A percentile compares a stretch with the other conserved stretches of the same genome.
Conservation (phyloP, 2,113 vertebrate species). For the Cariama cristata region DNA sequence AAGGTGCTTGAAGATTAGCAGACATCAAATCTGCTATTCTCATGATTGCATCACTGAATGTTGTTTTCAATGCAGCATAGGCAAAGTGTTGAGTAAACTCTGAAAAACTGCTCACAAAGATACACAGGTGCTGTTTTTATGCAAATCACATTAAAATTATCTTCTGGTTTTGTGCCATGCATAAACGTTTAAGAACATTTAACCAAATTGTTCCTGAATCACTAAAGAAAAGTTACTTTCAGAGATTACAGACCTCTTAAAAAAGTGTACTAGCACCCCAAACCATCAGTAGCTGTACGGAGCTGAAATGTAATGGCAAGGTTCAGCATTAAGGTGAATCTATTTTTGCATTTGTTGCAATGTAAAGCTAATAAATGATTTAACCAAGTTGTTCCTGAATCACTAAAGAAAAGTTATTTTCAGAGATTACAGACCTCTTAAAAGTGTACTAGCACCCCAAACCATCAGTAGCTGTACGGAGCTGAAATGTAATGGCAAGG, state of each 20-base stretch:
- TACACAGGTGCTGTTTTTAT: not conserved
- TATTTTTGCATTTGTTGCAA: conserved; percentile 14
- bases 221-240: not conserved
- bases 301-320: not conserved
- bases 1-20: not conserved
- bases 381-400: not conserved
- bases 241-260: not conserved
- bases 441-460: not conserved
- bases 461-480: not conserved
- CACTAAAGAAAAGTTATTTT: not conserved
- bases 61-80: not conserved
- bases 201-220: not conserved
- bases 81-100: not conserved
- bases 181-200: not conserved
- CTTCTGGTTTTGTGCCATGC: no score
- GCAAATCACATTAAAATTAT: not conserved
- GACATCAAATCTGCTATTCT: not conserved
- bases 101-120: not conserved
- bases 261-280: not conserved
- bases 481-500: not conserved
- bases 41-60: not conserved
- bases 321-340: not conserved
- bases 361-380: conserved; percentile 18
- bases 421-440: not conserved
- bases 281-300: not conserved